Percentiles rank a stretch among this genome's conserved stretches.
Conservation (phyloP, 2,797 vertebrate species). For the Peromyscus aztecus region DNA sequence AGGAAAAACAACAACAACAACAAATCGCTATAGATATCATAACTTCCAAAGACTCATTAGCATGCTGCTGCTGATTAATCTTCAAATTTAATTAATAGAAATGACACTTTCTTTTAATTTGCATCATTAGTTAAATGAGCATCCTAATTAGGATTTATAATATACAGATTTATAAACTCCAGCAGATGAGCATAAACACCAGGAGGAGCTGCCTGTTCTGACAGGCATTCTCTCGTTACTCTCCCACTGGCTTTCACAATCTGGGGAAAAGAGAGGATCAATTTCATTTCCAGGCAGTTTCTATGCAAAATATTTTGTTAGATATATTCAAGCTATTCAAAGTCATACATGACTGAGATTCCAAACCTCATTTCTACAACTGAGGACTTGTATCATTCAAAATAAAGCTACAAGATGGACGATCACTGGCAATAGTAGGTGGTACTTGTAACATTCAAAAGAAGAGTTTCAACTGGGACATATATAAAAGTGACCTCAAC, state of each 20-base stretch:
- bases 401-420: not conserved
- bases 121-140: conserved; percentile 80
- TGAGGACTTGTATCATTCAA: not conserved
- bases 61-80: conserved; percentile 72
- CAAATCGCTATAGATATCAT: conserved; percentile 50
- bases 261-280: not conserved
- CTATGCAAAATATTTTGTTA: conserved; percentile 28
- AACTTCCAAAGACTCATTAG: conserved; percentile 77
- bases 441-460: not conserved
- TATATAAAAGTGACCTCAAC: conserved; percentile 20
- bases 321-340: conserved; percentile 29
- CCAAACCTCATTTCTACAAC: conserved; percentile 15
- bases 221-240: conserved; percentile 26
- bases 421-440: not conserved
- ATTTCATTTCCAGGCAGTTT: conserved; percentile 12
- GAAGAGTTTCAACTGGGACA: not conserved
- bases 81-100: conserved; percentile 82
- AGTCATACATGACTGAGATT: not conserved
- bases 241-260: conserved; percentile 29
- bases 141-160: conserved; percentile 80
- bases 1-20: conserved; percentile 29
- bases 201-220: conserved; percentile 25
- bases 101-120: conserved; percentile 80
- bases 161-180: conserved; percentile 72
- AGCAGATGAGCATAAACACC: conserved; percentile 67